These are phyloP conservation scores for Corbicula japonica DNA, from an alignment of 2,888 invertebrate species.

Conservation along the genomic window DNA sequence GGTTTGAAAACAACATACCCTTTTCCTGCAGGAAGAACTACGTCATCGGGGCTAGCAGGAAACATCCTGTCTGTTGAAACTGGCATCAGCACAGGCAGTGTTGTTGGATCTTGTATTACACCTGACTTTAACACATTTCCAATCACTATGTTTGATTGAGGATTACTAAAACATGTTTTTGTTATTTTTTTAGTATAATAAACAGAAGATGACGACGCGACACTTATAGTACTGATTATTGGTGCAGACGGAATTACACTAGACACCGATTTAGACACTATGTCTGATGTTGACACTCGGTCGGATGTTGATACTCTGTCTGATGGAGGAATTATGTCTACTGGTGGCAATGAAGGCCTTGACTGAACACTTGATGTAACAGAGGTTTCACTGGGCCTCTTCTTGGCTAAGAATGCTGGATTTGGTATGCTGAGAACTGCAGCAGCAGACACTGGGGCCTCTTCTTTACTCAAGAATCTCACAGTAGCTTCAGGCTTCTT, in stretches of 20 bases:
- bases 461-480: not conserved
- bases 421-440: slow-evolving; percentile 70
- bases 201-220: not conserved
- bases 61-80: slow-evolving; percentile 36
- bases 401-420: slow-evolving; percentile 49
- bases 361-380: not conserved
- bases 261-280: too few relatives aligned
- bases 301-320: too few relatives aligned
- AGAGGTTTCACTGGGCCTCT: not conserved
- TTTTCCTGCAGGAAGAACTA: slow-evolving; percentile 56
- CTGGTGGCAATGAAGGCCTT: too few relatives aligned
- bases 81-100: slow-evolving; percentile 48
- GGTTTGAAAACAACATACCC: slow-evolving; percentile 68
- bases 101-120: slow-evolving; percentile 25
- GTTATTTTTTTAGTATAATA: too few relatives aligned
- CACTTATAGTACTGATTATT: not conserved
- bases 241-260: not conserved
- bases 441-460: slow-evolving; percentile 37
- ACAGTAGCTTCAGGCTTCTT: not conserved
- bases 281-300: too few relatives aligned
- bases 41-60: slow-evolving; percentile 46
- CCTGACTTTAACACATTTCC: slow-evolving; percentile 26
- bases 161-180: too few relatives aligned
- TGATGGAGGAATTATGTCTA: too few relatives aligned
- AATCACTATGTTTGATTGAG: slow-evolving; percentile 2